Percentiles rank a stretch among this genome's conserved stretches.
Evolutionary conservation across 92 coral and sea anemone species (phyloP).

Genomic region (Bergia puertoricense): DNA sequence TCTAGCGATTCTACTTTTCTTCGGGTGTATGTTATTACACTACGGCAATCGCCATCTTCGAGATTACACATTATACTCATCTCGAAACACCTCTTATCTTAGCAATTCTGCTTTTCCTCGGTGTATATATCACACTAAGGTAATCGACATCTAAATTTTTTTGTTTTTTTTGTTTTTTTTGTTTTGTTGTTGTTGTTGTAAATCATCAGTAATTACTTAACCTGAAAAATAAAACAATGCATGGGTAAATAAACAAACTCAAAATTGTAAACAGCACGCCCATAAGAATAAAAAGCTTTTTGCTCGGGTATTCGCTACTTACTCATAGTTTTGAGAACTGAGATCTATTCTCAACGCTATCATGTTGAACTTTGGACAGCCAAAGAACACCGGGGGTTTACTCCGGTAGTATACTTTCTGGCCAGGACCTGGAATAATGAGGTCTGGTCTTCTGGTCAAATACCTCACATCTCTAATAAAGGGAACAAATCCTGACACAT

Average conservation of each 20-base stretch:
- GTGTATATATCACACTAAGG: neutral
- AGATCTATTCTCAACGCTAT: constrained; percentile 24
- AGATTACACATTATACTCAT: too few species aligned
- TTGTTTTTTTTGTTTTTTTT: too few species aligned
- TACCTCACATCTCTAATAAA: constrained; percentile 22
- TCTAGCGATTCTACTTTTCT: constrained; percentile 4
- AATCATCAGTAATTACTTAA: neutral
- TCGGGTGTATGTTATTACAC: too few species aligned
- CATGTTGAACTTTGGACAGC: constrained; percentile 39
- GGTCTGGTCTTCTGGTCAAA: constrained; percentile 12
- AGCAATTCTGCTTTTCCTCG: neutral
- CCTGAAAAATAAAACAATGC: neutral
- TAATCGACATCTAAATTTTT: neutral
- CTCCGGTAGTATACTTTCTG: constrained; percentile 12
- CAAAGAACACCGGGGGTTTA: constrained; percentile 24
- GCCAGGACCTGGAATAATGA: constrained; percentile 50
- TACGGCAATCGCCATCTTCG: too few species aligned
- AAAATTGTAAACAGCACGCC: neutral
- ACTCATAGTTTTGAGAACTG: neutral
- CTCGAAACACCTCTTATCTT: neutral
- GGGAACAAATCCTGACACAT: constrained; percentile 10
- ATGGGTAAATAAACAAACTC: neutral
- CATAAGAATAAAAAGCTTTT: neutral
- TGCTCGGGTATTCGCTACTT: neutral
- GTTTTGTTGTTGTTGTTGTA: too few species aligned